phyloP scores from a whole-genome alignment of 1,140 invertebrate species.

The Ceratina australensis region DNA sequence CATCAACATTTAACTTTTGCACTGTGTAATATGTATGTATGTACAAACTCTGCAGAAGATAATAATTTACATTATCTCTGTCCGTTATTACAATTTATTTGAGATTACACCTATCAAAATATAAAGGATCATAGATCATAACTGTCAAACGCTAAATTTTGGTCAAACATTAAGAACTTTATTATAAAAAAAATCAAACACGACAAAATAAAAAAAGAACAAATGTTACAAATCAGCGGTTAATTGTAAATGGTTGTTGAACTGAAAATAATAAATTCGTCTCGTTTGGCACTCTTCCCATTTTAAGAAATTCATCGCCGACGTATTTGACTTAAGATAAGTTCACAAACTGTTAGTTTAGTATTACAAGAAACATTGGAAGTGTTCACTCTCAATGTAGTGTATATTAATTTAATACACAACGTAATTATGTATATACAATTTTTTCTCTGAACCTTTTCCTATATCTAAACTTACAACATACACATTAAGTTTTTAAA shows the following conservation, averaged over 20 bases:
- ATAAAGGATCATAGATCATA: too few relatives aligned
- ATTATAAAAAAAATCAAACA: background rate
- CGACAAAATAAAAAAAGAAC: background rate
- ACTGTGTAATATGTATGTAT: too few relatives aligned
- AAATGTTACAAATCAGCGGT: background rate
- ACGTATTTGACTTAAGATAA: too few relatives aligned
- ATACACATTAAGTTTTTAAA: too few relatives aligned
- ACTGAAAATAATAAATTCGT: constrained; percentile 4
- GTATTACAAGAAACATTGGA: background rate
- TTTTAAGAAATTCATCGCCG: background rate
- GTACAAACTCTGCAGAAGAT: too few relatives aligned
- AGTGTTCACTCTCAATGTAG: constrained; percentile 14
- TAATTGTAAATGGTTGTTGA: constrained; percentile 27
- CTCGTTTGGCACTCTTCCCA: background rate
- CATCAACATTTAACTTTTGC: too few relatives aligned
- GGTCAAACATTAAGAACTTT: background rate
- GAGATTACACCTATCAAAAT: too few relatives aligned
- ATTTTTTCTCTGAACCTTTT: background rate
- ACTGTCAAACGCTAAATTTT: too few relatives aligned
- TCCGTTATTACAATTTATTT: too few relatives aligned
- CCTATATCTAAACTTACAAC: background rate
- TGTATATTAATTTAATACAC: background rate
- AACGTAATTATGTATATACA: constrained; percentile 19
- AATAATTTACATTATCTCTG: too few relatives aligned
- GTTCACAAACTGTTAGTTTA: too few relatives aligned